phyloP scores from a whole-genome alignment of 2,888 invertebrate species.

The Drosophila putrida region DNA sequence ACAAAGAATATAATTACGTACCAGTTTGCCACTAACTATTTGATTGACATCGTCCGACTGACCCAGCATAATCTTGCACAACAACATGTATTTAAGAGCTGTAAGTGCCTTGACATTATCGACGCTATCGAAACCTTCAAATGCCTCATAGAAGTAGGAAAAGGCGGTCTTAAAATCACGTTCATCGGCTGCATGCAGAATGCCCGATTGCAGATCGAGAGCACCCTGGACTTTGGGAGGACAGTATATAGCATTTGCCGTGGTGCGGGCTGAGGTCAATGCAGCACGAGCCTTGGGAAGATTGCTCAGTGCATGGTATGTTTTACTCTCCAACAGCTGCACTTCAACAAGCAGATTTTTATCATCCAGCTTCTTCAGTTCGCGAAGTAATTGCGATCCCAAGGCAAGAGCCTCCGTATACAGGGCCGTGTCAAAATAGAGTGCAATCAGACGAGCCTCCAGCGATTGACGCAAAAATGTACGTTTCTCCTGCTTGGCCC shows the following conservation, averaged over 20 bases:
- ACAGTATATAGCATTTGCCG: constrained; percentile 99
- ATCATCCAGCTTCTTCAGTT: constrained; percentile 99
- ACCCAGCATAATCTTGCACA: constrained; percentile 99
- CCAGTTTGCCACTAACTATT: constrained; percentile 97
- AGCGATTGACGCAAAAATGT: constrained; percentile 98
- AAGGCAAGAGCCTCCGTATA: constrained; percentile 94
- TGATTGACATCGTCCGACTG: constrained; percentile 98
- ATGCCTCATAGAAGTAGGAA: constrained; percentile 99
- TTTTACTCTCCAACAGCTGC: constrained; percentile 98
- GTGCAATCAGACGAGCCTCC: constrained; percentile 96
- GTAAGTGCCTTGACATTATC: constrained; percentile 96
- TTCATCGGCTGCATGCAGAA: constrained; percentile 99
- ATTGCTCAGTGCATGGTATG: constrained; percentile 98
- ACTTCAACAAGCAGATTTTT: constrained; percentile 99
- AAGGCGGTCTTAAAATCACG: constrained; percentile 99
- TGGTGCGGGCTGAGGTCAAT: constrained; percentile 98
- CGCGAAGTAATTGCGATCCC: constrained; percentile 94
- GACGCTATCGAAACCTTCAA: constrained; percentile 99
- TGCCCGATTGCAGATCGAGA: constrained; percentile 98
- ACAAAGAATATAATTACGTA: constrained; percentile 36
- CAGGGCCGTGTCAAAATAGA: constrained; percentile 97
- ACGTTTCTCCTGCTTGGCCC: constrained; percentile 99
- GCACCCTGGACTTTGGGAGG: constrained; percentile 99
- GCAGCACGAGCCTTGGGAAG: constrained; percentile 98
- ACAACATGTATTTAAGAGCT: constrained; percentile 99